Conservation (phyloP, 2,888 invertebrate genomes). For the Eupithecia subumbrata region DNA sequence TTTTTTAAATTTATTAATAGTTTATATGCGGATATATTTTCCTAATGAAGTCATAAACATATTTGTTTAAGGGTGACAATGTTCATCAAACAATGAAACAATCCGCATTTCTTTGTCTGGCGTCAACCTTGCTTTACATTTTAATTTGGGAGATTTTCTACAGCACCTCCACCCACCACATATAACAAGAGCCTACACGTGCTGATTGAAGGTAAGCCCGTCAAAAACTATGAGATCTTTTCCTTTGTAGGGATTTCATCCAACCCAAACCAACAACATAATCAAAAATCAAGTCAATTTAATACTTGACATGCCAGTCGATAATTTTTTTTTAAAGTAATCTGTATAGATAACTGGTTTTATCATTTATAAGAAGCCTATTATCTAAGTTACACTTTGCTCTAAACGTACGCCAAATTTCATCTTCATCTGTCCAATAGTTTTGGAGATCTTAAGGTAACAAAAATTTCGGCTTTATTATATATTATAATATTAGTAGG, state of each 20-base stretch:
- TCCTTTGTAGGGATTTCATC: slow-evolving; percentile 47
- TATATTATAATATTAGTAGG: too few species aligned
- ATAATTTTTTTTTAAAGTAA: not conserved
- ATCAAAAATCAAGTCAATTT: not conserved
- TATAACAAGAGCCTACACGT: slow-evolving; percentile 6
- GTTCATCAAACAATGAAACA: slow-evolving; percentile 31
- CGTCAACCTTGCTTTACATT: slow-evolving; percentile 53
- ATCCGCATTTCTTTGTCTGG: slow-evolving; percentile 39
- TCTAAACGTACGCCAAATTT: too few species aligned
- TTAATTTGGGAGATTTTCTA: slow-evolving; percentile 12
- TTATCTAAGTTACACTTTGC: too few species aligned
- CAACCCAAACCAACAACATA: not conserved
- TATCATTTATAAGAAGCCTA: too few species aligned
- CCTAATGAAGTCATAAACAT: too few species aligned
- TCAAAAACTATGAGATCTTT: slow-evolving; percentile 47
- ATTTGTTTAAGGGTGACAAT: slow-evolving; percentile 41
- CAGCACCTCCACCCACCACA: slow-evolving; percentile 61
- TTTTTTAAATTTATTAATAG: too few species aligned
- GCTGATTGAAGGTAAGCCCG: slow-evolving; percentile 50
- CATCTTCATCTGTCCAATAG: too few species aligned
- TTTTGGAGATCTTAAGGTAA: too few species aligned
- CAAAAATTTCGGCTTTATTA: too few species aligned
- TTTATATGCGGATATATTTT: too few species aligned
- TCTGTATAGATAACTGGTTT: not conserved
- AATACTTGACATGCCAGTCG: too few species aligned